phyloP scores from a whole-genome alignment of 2,888 invertebrate species.

The Drosophila antonietae region DNA sequence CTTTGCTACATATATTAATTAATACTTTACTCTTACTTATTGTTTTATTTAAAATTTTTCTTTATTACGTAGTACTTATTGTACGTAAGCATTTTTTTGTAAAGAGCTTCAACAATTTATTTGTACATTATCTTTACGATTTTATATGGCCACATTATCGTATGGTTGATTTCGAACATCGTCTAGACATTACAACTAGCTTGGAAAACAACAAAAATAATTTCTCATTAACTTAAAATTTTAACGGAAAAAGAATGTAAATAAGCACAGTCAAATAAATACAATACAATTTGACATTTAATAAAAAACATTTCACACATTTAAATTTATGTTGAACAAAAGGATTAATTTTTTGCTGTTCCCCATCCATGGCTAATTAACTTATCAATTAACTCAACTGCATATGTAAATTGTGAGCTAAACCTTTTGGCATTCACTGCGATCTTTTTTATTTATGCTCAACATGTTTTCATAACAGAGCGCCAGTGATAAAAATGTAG shows the following conservation, averaged over 20 bases:
- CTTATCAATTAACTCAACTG: conserved; percentile 43
- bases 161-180: neutral
- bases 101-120: neutral
- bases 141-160: neutral
- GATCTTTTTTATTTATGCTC: conserved; percentile 10
- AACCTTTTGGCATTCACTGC: neutral
- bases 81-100: neutral
- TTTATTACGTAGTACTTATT: neutral
- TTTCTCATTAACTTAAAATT: neutral
- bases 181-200: neutral
- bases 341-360: conserved; percentile 13
- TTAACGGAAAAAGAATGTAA: neutral
- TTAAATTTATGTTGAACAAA: conserved; percentile 5
- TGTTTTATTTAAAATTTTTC: too few relatives aligned
- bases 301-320: neutral
- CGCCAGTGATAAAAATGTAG: conserved; percentile 13
- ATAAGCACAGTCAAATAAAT: neutral
- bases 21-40: too few relatives aligned
- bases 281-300: neutral
- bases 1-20: too few relatives aligned
- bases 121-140: neutral
- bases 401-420: conserved; percentile 27
- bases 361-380: conserved; percentile 40
- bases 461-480: conserved; percentile 16
- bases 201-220: neutral